These are phyloP conservation scores for Diachrysia chrysitis DNA, from an alignment of 2,888 invertebrate species.

Conservation along the genomic window DNA sequence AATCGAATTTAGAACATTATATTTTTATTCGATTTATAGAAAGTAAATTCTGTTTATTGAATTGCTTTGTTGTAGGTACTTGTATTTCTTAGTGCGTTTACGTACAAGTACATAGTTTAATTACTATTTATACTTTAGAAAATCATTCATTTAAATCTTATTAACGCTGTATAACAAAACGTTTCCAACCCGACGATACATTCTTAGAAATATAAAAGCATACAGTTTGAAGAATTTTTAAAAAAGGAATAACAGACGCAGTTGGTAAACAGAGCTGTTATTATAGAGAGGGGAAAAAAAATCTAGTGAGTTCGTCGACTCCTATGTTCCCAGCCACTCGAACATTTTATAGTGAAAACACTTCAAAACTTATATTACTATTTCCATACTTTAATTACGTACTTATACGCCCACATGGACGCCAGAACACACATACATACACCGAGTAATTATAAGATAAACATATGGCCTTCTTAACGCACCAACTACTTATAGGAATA, in stretches of 20 bases:
- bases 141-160: conserved; percentile 31
- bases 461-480: conserved; percentile 83
- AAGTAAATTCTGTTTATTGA: conserved; percentile 24
- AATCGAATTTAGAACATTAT: conserved; percentile 40
- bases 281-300: conserved; percentile 82
- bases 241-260: conserved; percentile 77
- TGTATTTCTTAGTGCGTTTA: not conserved
- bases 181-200: conserved; percentile 20
- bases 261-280: conserved; percentile 82
- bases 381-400: conserved; percentile 87
- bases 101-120: not conserved
- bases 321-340: conserved; percentile 86
- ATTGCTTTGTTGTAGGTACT: not conserved
- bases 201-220: conserved; percentile 53
- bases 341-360: conserved; percentile 88
- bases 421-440: conserved; percentile 65
- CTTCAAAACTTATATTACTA: conserved; percentile 89
- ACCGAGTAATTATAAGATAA: conserved; percentile 80
- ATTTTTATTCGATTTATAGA: conserved; percentile 36
- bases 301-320: conserved; percentile 79
- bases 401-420: conserved; percentile 79
- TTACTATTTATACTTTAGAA: conserved; percentile 3
- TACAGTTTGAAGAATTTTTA: conserved; percentile 65
- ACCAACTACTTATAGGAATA: conserved; percentile 67
- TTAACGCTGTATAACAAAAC: conserved; percentile 17